Evolutionary conservation across 2,888 invertebrate species (phyloP).

Genomic region (Tricholauxania praeusta): DNA sequence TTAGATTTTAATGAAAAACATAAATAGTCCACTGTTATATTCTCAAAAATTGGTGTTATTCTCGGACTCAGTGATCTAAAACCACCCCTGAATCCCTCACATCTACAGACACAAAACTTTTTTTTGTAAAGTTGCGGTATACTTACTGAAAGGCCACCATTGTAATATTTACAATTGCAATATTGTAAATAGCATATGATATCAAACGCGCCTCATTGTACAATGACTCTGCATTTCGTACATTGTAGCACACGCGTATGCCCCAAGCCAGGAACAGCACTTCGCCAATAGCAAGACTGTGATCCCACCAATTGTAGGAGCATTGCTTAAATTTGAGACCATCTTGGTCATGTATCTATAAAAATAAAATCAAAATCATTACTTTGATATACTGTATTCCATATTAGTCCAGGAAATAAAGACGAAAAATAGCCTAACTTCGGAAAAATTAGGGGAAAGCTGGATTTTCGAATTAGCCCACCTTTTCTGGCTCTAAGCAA

Average conservation of each 20-base stretch:
- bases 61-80: no score
- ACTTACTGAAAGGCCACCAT: constrained; percentile 96
- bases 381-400: no score
- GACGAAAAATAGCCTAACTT: no score
- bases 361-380: constrained; percentile 5
- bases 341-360: constrained; percentile 77
- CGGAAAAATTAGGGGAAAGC: no score
- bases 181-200: constrained; percentile 95
- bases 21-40: no score
- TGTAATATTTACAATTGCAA: constrained; percentile 90
- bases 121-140: not conserved
- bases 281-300: constrained; percentile 88
- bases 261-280: constrained; percentile 85
- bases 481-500: no score
- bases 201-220: constrained; percentile 94
- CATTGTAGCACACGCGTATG: constrained; percentile 86
- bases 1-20: no score
- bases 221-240: constrained; percentile 89
- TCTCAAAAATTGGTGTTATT: no score
- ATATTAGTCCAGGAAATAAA: no score
- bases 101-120: no score
- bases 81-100: no score
- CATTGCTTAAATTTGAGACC: constrained; percentile 90
- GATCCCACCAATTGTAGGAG: constrained; percentile 95
- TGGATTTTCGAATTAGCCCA: no score